Percentiles rank a stretch among this genome's conserved stretches.
phyloP scores from a whole-genome alignment of 2,888 invertebrate species.

The Serripes groenlandicus region DNA sequence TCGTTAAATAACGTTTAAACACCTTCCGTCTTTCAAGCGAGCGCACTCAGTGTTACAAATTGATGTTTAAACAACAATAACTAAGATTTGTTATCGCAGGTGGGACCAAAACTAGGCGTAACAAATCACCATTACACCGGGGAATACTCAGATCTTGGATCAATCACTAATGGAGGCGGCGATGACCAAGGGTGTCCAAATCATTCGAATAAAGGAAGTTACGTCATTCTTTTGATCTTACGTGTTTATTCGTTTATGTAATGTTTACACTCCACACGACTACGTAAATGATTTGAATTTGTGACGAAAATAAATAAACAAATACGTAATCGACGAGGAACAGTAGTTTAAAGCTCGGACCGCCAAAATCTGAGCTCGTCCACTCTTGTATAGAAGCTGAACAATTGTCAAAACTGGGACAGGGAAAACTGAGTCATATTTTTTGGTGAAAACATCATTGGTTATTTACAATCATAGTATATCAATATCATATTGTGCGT shows the following conservation, averaged over 20 bases:
- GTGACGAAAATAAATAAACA: not conserved
- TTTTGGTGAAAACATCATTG: too few species aligned
- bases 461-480: too few species aligned
- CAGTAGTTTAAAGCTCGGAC: not conserved
- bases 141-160: constrained; percentile 16
- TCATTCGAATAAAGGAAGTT: constrained; percentile 16
- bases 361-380: not conserved
- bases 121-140: constrained; percentile 23
- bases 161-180: constrained; percentile 3
- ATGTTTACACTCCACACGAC: not conserved
- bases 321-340: not conserved
- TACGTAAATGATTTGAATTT: not conserved
- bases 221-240: constrained; percentile 11
- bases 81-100: constrained; percentile 20
- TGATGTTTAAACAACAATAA: constrained; percentile 17
- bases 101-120: constrained; percentile 20
- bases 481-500: too few species aligned
- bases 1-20: constrained; percentile 20
- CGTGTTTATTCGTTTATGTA: not conserved
- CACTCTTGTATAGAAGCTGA: too few species aligned
- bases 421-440: too few species aligned
- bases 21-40: not conserved
- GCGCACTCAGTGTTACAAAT: constrained; percentile 18
- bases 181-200: constrained; percentile 17
- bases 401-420: too few species aligned